Evolutionary conservation across 2,888 invertebrate species (phyloP).

Genomic region (Rhogogaster chlorosoma): DNA sequence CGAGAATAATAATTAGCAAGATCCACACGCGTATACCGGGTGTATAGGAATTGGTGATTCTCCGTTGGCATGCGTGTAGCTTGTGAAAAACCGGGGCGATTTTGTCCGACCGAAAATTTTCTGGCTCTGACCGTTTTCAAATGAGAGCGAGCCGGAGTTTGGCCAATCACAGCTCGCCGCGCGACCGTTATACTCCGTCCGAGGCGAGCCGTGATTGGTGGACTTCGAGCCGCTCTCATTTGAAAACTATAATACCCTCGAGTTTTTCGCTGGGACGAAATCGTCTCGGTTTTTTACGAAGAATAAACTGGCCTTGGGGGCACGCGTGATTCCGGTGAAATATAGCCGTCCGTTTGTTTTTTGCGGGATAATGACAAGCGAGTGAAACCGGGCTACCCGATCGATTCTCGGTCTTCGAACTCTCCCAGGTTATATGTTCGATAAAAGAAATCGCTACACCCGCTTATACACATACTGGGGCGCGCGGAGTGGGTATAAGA

Average conservation of each 20-base stretch:
- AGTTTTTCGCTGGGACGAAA: slow-evolving; percentile 6
- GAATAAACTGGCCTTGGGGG: not conserved
- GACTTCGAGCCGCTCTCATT: slow-evolving; percentile 2
- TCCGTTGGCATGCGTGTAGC: not conserved
- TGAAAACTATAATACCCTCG: slow-evolving; percentile 16
- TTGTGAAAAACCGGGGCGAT: not conserved
- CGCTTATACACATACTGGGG: slow-evolving; percentile 18
- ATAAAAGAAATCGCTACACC: slow-evolving; percentile 24
- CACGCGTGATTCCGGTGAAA: not conserved
- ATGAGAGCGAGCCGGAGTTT: not conserved
- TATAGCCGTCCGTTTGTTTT: not conserved
- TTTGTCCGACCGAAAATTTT: not conserved
- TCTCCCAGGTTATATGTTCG: not conserved
- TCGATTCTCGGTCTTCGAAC: slow-evolving; percentile 1
- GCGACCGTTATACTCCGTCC: not conserved
- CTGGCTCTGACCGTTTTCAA: not conserved
- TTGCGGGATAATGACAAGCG: slow-evolving; percentile 18
- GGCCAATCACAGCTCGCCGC: not conserved
- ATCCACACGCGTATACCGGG: slow-evolving; percentile 7
- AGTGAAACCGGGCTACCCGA: not conserved
- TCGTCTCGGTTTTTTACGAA: not conserved
- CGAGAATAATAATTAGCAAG: slow-evolving; percentile 24
- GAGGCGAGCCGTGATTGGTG: slow-evolving; percentile 10
- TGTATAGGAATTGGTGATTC: not conserved
- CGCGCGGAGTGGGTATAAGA: slow-evolving; percentile 7